Conservation (phyloP, 1,140 invertebrate species). For the Probaryconus sp. region DNA sequence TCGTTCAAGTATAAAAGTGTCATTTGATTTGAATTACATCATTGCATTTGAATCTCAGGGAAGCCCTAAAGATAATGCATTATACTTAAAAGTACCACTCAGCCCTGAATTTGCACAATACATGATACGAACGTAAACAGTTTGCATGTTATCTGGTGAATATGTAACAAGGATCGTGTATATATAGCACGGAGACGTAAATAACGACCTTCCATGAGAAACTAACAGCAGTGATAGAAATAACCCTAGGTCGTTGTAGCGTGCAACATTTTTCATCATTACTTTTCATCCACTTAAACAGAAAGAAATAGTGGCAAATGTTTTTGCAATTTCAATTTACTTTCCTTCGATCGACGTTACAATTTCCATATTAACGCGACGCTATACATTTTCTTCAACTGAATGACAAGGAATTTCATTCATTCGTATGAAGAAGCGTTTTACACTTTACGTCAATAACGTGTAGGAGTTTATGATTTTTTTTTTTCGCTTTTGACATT, state of each 20-base stretch:
- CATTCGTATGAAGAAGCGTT: no score
- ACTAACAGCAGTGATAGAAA: constrained; percentile 49
- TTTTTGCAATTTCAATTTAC: neutral
- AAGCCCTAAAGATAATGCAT: constrained; percentile 33
- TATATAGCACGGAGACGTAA: constrained; percentile 55
- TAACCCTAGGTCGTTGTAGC: constrained; percentile 54
- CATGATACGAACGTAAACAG: constrained; percentile 35
- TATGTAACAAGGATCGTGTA: constrained; percentile 40
- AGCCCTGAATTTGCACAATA: constrained; percentile 48
- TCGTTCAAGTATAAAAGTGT: no score
- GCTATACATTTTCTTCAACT: no score
- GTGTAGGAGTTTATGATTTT: no score
- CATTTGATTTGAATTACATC: no score
- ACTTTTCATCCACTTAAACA: constrained; percentile 1
- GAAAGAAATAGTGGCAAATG: neutral
- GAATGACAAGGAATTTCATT: no score
- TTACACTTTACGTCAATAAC: no score
- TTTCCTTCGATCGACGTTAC: no score
- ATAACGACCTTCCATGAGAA: constrained; percentile 60
- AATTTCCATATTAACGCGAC: no score
- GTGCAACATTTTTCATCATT: constrained; percentile 21
- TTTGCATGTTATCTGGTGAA: constrained; percentile 50
- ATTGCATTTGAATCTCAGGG: constrained; percentile 24
- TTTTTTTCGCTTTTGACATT: no score
- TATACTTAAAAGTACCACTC: constrained; percentile 31